Conservation (phyloP, 2,888 invertebrate genomes). For the Tiphia femorata region DNA sequence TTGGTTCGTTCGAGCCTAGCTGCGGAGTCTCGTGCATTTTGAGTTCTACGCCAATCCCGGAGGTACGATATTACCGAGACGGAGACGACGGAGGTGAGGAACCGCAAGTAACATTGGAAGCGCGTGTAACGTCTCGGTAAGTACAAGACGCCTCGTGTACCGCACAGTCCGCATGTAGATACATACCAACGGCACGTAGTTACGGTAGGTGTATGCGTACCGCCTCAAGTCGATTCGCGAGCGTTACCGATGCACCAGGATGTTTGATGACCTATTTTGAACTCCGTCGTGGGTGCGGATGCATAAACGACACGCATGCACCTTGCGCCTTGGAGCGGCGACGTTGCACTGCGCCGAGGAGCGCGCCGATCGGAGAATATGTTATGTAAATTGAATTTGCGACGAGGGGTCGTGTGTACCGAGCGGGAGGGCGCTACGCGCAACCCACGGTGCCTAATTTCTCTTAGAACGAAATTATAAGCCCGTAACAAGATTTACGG, state of each 20-base stretch:
- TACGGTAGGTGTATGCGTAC: too few species aligned
- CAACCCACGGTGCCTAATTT: slow-evolving; percentile 50
- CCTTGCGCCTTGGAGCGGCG: not conserved
- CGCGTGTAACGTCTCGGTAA: too few species aligned
- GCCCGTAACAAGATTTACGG: slow-evolving; percentile 53
- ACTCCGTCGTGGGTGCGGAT: slow-evolving; percentile 24
- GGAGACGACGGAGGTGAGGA: too few species aligned
- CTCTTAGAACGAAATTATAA: slow-evolving; percentile 56
- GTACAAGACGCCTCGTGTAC: too few species aligned
- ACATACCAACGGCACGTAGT: too few species aligned
- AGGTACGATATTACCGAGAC: too few species aligned
- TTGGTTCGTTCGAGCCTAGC: too few species aligned
- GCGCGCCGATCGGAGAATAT: slow-evolving; percentile 42
- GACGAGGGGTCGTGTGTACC: slow-evolving; percentile 21
- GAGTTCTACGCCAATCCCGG: too few species aligned
- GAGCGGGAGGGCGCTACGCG: slow-evolving; percentile 11
- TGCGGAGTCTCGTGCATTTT: too few species aligned
- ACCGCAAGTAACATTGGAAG: too few species aligned
- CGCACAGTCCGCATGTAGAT: too few species aligned
- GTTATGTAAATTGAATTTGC: slow-evolving; percentile 56
- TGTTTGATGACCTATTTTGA: slow-evolving; percentile 38
- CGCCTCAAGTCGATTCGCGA: too few species aligned
- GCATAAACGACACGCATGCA: slow-evolving; percentile 15
- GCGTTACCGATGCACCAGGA: slow-evolving; percentile 28
- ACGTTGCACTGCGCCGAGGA: slow-evolving; percentile 18